These are phyloP conservation scores for Yoshiicerus persimilis DNA, from an alignment of 1,140 invertebrate genomes.

Conservation along the genomic window DNA sequence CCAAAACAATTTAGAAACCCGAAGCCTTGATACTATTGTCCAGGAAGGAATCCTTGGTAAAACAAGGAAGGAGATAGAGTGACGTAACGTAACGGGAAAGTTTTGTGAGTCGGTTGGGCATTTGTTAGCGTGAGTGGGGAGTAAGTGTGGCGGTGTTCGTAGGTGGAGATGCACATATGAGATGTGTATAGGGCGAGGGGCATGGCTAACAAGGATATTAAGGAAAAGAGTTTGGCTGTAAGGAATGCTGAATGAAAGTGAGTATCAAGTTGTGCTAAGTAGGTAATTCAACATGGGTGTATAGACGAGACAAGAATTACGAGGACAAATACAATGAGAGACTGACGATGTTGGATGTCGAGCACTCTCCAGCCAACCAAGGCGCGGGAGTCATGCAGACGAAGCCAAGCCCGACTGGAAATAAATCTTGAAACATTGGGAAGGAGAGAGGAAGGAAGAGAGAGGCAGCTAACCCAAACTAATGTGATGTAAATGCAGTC, in stretches of 20 bases:
- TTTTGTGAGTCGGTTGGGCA: neutral
- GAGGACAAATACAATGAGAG: neutral
- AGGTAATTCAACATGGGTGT: neutral
- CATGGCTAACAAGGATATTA: neutral
- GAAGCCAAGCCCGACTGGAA: neutral
- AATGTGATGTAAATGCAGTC: slow-evolving; percentile 14
- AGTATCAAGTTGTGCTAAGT: neutral
- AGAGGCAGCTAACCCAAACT: neutral
- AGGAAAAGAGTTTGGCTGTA: neutral
- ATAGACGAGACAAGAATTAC: neutral
- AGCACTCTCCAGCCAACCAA: neutral
- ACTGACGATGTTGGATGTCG: neutral
- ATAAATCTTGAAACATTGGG: slow-evolving; percentile 9
- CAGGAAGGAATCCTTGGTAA: no score
- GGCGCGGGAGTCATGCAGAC: neutral
- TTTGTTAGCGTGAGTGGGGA: neutral
- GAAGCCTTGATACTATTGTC: no score
- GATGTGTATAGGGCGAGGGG: neutral
- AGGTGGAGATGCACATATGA: neutral
- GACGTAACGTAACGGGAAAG: neutral
- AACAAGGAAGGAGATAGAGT: no score
- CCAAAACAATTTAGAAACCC: no score
- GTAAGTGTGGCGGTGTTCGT: neutral
- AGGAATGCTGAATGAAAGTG: neutral
- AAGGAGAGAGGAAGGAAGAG: neutral